These are phyloP conservation scores for Archegozetes longisetosus DNA, from an alignment of 1,140 invertebrate species.

Conservation along the genomic window DNA sequence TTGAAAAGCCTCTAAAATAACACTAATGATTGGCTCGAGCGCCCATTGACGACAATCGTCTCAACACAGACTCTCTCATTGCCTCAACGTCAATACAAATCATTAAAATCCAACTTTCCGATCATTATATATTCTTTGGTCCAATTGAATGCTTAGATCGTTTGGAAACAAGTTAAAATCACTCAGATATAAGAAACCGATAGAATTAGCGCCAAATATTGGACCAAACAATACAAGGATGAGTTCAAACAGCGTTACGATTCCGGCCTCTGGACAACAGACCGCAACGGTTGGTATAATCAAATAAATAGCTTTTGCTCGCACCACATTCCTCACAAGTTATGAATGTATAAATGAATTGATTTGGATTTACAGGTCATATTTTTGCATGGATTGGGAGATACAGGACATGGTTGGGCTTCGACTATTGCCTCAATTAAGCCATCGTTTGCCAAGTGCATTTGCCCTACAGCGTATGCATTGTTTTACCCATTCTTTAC, in stretches of 20 bases:
- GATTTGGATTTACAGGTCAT: conserved; percentile 31
- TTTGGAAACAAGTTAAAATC: background rate
- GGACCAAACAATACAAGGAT: background rate
- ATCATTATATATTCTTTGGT: no score
- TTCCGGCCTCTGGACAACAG: conserved; percentile 18
- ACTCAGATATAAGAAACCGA: background rate
- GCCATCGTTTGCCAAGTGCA: conserved; percentile 68
- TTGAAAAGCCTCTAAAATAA: no score
- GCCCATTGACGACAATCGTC: no score
- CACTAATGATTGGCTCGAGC: no score
- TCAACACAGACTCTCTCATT: no score
- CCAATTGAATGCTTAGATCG: background rate
- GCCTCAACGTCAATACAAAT: no score
- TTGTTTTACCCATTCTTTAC: background rate
- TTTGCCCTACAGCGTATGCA: conserved; percentile 79
- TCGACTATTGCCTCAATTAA: conserved; percentile 58
- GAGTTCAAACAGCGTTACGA: conserved; percentile 13
- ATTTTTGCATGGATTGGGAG: conserved; percentile 42
- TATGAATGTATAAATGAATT: background rate
- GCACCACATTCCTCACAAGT: no score
- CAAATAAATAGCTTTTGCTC: conserved; percentile 1
- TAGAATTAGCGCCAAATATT: background rate
- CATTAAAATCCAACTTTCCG: no score
- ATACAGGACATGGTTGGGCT: conserved; percentile 70
- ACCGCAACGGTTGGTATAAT: conserved; percentile 20